A percentile compares a stretch with the other conserved stretches of the same genome.
phyloP scores from a whole-genome alignment of 2,113 vertebrate species.

The Macrotis lagotis region DNA sequence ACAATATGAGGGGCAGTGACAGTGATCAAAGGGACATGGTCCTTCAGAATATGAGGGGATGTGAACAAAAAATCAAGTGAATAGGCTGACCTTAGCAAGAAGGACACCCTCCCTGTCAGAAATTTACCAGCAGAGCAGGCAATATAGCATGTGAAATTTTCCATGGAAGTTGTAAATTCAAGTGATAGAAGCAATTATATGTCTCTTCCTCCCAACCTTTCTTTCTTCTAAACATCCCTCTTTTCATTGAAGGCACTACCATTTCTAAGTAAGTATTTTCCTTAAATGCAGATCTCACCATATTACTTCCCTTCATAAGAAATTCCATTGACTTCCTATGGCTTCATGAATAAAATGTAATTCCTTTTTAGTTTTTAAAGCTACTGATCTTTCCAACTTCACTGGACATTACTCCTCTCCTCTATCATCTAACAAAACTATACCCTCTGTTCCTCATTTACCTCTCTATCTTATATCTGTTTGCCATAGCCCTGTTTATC shows the following conservation, averaged over 20 bases:
- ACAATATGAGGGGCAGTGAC: neutral
- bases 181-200: neutral
- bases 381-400: neutral
- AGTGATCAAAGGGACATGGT: neutral
- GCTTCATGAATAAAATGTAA: neutral
- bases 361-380: neutral
- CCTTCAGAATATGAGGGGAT: neutral
- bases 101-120: neutral
- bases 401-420: neutral
- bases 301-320: neutral
- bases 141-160: neutral
- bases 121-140: neutral
- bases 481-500: neutral
- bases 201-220: neutral
- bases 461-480: neutral
- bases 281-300: neutral
- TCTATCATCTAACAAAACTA: neutral
- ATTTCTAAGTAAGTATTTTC: neutral
- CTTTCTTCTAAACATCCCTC: neutral
- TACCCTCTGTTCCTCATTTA: neutral
- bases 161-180: neutral
- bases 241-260: neutral
- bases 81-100: neutral
- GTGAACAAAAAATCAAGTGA: neutral
- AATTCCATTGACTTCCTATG: neutral